Percentiles rank a stretch among this genome's conserved stretches.
Conservation (phyloP, 1,140 invertebrate species). For the Mactra quadrangularis region DNA sequence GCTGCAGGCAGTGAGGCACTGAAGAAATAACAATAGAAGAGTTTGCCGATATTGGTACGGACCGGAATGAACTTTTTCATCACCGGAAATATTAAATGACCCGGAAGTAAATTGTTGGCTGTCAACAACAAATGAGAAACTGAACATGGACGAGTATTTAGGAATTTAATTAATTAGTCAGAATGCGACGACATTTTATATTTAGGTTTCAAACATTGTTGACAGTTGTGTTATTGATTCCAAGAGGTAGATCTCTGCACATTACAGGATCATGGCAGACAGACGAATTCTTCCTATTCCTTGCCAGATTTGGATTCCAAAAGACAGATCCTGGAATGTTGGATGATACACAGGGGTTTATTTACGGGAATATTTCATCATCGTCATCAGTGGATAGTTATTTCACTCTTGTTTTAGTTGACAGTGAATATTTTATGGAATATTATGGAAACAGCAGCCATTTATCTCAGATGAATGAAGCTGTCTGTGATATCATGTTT, state of each 20-base stretch:
- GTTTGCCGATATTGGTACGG: too few species aligned
- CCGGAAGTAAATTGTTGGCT: too few species aligned
- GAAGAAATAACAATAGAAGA: too few species aligned
- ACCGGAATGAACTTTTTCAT: too few species aligned
- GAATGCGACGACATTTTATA: too few species aligned
- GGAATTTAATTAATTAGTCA: too few species aligned
- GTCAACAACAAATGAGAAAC: too few species aligned
- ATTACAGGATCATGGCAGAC: slow-evolving; percentile 82
- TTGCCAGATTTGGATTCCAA: slow-evolving; percentile 98
- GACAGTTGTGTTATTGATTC: too few species aligned
- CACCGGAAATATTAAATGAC: too few species aligned
- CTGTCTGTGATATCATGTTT: slow-evolving; percentile 94
- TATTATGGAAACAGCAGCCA: slow-evolving; percentile 91
- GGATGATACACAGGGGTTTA: slow-evolving; percentile 94
- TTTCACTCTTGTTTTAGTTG: slow-evolving; percentile 94
- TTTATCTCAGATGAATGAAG: slow-evolving; percentile 82
- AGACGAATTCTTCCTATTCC: slow-evolving; percentile 93
- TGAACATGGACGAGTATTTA: too few species aligned
- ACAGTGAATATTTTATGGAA: slow-evolving; percentile 93
- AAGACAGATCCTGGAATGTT: slow-evolving; percentile 94
- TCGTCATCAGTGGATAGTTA: slow-evolving; percentile 86
- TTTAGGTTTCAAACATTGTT: too few species aligned
- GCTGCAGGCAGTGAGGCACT: too few species aligned
- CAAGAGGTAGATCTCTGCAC: slow-evolving; percentile 61
- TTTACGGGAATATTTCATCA: slow-evolving; percentile 96